Evolutionary conservation across 1,140 invertebrate species (phyloP).

Genomic region (Drosophila carrolli): DNA sequence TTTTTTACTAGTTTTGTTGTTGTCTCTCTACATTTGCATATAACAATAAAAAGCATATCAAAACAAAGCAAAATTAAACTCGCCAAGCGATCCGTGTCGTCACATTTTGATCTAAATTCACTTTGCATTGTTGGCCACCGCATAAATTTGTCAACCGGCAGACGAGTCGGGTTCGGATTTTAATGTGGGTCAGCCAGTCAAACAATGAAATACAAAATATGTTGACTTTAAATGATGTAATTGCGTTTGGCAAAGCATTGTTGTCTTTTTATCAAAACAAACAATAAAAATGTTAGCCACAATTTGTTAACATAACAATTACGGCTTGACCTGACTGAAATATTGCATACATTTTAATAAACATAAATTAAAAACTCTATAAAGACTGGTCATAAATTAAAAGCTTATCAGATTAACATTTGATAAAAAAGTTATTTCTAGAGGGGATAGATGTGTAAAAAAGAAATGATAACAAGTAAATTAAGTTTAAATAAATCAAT

Average conservation of each 20-base stretch:
- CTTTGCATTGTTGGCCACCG: constrained; percentile 9
- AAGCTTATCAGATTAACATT: no score
- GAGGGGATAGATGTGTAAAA: no score
- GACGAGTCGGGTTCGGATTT: constrained; percentile 24
- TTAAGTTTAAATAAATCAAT: no score
- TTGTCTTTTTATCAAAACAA: neutral
- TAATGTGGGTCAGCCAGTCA: constrained; percentile 33
- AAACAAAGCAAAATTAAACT: constrained; percentile 44
- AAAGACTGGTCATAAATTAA: no score
- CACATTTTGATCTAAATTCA: constrained; percentile 60
- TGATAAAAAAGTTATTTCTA: no score
- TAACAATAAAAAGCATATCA: constrained; percentile 47
- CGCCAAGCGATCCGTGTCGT: constrained; percentile 64
- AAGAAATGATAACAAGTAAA: no score
- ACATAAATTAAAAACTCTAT: no score
- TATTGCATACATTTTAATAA: no score
- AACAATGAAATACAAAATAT: constrained; percentile 12
- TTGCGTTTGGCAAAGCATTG: neutral
- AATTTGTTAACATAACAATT: neutral
- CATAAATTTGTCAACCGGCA: constrained; percentile 38
- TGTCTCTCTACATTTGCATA: constrained; percentile 70
- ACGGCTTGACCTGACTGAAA: no score
- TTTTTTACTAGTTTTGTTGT: constrained; percentile 53
- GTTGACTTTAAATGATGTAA: constrained; percentile 16
- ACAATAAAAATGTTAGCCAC: neutral